Conservation (phyloP, 2,888 invertebrate genomes). For the Melanophora roralis region DNA sequence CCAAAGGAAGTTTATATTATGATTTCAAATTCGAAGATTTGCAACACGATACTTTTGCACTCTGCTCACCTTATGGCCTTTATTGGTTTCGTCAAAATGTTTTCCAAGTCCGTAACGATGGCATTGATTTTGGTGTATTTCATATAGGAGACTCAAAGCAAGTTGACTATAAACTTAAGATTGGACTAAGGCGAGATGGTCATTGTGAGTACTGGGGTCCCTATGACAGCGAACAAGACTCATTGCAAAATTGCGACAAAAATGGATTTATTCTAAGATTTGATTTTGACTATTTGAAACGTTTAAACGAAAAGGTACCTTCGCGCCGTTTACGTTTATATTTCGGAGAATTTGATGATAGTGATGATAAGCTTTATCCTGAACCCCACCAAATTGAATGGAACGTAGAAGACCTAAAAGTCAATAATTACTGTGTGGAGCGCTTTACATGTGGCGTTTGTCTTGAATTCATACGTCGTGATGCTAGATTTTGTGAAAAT, state of each 20-base stretch:
- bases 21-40: constrained; percentile 63
- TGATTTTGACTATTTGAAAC: constrained; percentile 32
- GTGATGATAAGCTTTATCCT: constrained; percentile 56
- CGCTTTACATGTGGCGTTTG: constrained; percentile 64
- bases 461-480: constrained; percentile 62
- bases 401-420: constrained; percentile 46
- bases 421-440: constrained; percentile 55
- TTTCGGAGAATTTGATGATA: constrained; percentile 63
- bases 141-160: constrained; percentile 65
- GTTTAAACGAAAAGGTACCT: constrained; percentile 44
- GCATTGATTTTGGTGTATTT: constrained; percentile 63
- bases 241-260: neutral
- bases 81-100: constrained; percentile 64
- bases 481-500: constrained; percentile 66
- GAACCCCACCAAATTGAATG: constrained; percentile 37
- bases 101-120: neutral
- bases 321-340: constrained; percentile 59
- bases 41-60: constrained; percentile 56
- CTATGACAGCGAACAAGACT: neutral
- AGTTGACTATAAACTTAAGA: constrained; percentile 59
- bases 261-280: constrained; percentile 51
- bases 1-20: constrained; percentile 50
- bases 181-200: constrained; percentile 58
- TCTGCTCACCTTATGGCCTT: constrained; percentile 58
- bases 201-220: constrained; percentile 59